These are phyloP conservation scores for Galeopsomyia nigrocyanea DNA, from an alignment of 2,888 invertebrate species.

Conservation along the genomic window DNA sequence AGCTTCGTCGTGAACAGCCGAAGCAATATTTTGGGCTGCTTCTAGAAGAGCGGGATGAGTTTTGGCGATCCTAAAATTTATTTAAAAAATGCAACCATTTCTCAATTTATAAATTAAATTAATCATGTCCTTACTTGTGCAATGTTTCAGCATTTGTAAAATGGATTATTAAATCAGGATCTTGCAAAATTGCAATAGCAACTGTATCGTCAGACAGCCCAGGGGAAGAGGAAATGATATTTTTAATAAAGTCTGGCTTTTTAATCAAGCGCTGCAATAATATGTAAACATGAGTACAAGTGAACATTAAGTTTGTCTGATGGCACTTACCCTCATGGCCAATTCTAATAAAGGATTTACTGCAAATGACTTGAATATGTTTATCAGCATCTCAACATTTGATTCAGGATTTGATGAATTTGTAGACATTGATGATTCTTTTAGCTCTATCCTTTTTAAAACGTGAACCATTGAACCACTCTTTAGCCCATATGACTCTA, in stretches of 20 bases:
- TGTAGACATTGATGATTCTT: not conserved
- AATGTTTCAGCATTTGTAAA: conserved; percentile 79
- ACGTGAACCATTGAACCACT: conserved; percentile 73
- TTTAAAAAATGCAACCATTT: not conserved
- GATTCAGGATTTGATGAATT: conserved; percentile 69
- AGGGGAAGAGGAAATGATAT: conserved; percentile 80
- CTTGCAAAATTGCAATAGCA: conserved; percentile 81
- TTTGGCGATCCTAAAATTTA: conserved; percentile 72
- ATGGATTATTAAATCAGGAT: conserved; percentile 81
- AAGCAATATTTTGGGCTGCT: conserved; percentile 78
- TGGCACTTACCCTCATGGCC: conserved; percentile 32
- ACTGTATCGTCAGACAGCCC: conserved; percentile 79
- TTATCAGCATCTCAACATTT: conserved; percentile 75
- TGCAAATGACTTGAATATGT: conserved; percentile 75
- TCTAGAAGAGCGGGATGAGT: conserved; percentile 80
- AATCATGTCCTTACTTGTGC: conserved; percentile 66
- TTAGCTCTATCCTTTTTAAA: conserved; percentile 66
- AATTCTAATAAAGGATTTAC: conserved; percentile 71
- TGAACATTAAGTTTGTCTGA: not conserved
- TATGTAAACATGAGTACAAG: not conserved
- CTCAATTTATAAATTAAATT: not conserved
- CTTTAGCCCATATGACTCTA: conserved; percentile 75
- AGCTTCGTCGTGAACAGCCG: conserved; percentile 71
- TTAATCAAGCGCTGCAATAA: conserved; percentile 60
- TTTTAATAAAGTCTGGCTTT: conserved; percentile 73